phyloP scores from a whole-genome alignment of 2,888 invertebrate species.

The Agrotis puta region DNA sequence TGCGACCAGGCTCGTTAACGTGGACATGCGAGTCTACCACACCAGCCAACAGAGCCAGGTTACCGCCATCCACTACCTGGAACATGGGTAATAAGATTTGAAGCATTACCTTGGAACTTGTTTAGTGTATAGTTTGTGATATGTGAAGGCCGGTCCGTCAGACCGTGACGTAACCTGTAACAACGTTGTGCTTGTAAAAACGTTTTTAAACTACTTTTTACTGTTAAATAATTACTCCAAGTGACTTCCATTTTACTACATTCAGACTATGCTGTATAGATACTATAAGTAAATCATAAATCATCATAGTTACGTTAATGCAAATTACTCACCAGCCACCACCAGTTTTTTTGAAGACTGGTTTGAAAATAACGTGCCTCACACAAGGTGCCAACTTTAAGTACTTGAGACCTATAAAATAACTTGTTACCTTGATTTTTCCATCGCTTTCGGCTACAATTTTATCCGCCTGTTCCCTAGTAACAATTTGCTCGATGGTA shows the following conservation, averaged over 20 bases:
- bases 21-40: slow-evolving; percentile 94
- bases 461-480: slow-evolving; percentile 84
- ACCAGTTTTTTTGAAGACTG: background rate
- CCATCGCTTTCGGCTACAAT: slow-evolving; percentile 84
- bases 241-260: too few relatives aligned
- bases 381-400: background rate
- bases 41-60: slow-evolving; percentile 91
- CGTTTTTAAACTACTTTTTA: background rate
- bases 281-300: background rate
- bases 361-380: slow-evolving; percentile 14
- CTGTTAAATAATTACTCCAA: background rate
- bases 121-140: background rate
- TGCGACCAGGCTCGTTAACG: slow-evolving; percentile 93
- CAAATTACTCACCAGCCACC: background rate
- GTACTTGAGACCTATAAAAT: slow-evolving; percentile 2
- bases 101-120: slow-evolving; percentile 3
- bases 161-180: slow-evolving; percentile 28
- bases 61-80: slow-evolving; percentile 78
- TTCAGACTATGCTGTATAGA: background rate
- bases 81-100: slow-evolving; percentile 17
- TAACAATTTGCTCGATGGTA: slow-evolving; percentile 90
- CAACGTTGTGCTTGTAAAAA: slow-evolving; percentile 1
- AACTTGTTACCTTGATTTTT: slow-evolving; percentile 86
- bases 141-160: slow-evolving; percentile 12
- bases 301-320: background rate